Evolutionary conservation across 64 coral and sea anemone species (phyloP), one percentile per base, ranked within the genome.

Genomic region (Anthopleura sola): DNA sequence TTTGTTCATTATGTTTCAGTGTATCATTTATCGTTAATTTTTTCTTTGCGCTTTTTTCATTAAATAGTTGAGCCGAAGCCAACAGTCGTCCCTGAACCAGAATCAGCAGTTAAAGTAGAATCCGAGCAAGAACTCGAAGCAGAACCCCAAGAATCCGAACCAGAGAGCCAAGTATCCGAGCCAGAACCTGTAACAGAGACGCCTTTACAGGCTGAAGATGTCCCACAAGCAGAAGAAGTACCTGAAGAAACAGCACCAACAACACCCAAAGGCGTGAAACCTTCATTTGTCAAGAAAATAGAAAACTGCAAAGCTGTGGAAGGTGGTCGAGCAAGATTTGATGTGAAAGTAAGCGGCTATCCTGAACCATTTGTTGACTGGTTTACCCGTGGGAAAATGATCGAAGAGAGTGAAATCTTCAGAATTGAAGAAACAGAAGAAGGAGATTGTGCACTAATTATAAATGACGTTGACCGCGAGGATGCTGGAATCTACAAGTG

Each of bases 401-500:
- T 91, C 13, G 78, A 86, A 39, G 89, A 91, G 33, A 80, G 60
- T 40, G 83, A 85, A 23, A 66, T 66, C 19, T 69, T 86, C 75
- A 64, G 89, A 39, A 86, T 91, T 60, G 89, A 86, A 23, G 89
- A 86, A 55, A 55, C 57, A 15, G 84, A 91, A 32, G 77, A 86
- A 11, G 89, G 89, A 66, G 83, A 62, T 15, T 91, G 78, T 55
- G 69, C 89, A 9, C 68, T 91, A 15, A 58, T 86, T 24, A 85
- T 91, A 33, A 91, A 19, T 85, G 89, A 91, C 31, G 60, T 91
- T 10, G 83, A 69, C 24, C 74, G 34, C 14, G 89, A 91, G 19
- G 89, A 91, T 80, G 89, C 84, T 32, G 89, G 89, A 0, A 38
- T 91, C 0, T 91, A 91, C 54, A 91, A 91, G 29, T 91, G 89